phyloP scores from a whole-genome alignment of 2,888 invertebrate species.

The Oasisia sp. region DNA sequence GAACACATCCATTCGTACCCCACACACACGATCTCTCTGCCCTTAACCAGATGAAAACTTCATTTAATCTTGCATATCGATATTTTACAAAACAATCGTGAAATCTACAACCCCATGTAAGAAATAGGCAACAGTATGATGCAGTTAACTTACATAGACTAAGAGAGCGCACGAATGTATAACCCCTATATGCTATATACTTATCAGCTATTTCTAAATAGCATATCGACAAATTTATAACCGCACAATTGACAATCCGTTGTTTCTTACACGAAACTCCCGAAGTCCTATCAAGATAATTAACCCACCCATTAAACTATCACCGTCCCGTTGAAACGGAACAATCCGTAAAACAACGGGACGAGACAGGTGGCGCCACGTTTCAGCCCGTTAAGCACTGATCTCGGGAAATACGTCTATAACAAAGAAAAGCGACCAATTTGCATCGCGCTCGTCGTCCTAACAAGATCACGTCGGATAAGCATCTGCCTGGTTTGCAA shows the following conservation, averaged over 20 bases:
- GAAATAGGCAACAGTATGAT: background rate
- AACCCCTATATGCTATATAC: background rate
- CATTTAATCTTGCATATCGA: background rate
- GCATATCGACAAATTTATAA: background rate
- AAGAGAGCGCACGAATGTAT: background rate
- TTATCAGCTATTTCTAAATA: background rate
- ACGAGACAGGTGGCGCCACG: background rate
- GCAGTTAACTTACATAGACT: background rate
- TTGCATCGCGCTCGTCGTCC: background rate
- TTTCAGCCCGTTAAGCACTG: background rate
- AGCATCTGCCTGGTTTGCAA: background rate
- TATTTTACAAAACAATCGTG: background rate
- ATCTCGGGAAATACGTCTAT: background rate
- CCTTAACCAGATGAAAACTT: no score
- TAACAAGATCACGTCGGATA: background rate
- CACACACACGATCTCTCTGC: no score
- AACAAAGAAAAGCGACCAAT: background rate
- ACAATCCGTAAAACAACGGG: background rate
- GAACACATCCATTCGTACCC: no score
- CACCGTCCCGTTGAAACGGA: no score
- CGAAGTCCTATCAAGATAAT: background rate
- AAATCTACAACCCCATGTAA: background rate
- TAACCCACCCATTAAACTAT: background rate
- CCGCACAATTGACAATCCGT: background rate
- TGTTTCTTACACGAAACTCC: background rate